Conservation (phyloP, 2,888 invertebrate species). For the Leptinotarsa rubiginosa region DNA sequence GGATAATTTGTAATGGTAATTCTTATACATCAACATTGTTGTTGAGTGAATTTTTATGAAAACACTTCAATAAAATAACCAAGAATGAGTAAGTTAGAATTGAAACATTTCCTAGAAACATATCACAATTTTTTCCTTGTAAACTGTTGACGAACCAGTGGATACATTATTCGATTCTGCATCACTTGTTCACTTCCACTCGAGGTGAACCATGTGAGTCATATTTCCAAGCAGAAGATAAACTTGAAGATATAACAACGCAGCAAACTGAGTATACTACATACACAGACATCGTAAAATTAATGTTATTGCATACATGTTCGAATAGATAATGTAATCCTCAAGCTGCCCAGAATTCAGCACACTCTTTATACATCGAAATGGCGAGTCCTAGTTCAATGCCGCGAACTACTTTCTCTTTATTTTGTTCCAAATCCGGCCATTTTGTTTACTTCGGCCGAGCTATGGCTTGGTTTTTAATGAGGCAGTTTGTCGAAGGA, state of each 20-base stretch:
- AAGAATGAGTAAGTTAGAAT: too few relatives aligned
- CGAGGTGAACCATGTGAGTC: neutral
- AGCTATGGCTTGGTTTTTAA: slow-evolving; percentile 3
- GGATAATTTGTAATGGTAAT: too few relatives aligned
- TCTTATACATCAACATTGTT: too few relatives aligned
- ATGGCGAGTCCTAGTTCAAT: slow-evolving; percentile 23
- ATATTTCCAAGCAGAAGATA: neutral
- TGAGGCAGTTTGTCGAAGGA: slow-evolving; percentile 11
- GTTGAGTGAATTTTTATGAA: too few relatives aligned
- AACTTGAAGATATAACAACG: neutral
- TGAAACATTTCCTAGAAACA: too few relatives aligned
- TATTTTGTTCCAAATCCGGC: slow-evolving; percentile 20
- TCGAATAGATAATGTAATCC: neutral
- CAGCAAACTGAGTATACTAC: too few relatives aligned
- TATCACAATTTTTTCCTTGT: too few relatives aligned
- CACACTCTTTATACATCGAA: slow-evolving; percentile 4
- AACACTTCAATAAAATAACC: too few relatives aligned
- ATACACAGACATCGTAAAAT: neutral
- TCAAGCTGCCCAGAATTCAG: neutral
- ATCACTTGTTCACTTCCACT: neutral
- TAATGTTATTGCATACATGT: neutral
- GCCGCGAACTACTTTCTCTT: slow-evolving; percentile 29
- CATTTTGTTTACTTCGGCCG: slow-evolving; percentile 10
- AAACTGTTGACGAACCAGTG: too few relatives aligned
- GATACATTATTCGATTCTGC: neutral